Evolutionary conservation across 2,888 invertebrate genomes (phyloP), one percentile per base, ranked within the genome.

Genomic region (Apamea anceps): DNA sequence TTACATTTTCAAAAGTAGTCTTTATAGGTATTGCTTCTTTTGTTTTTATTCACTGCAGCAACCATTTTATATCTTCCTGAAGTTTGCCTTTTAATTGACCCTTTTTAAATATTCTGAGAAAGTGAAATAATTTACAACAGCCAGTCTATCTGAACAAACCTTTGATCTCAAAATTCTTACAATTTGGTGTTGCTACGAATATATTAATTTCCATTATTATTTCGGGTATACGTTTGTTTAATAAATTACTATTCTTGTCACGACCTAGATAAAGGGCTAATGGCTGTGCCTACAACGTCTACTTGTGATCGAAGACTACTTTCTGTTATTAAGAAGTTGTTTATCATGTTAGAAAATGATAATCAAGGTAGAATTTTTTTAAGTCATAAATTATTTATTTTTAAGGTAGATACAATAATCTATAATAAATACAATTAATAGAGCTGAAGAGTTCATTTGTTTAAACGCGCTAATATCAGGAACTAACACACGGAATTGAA

Each of bases 141-240:
- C 15, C 18, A 18, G 73, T 75, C 73, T 37, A 28, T 18, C 72
- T 48, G 60, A 25, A 45, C 37, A 25, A 71, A 48, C 21, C 28
- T 79, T 72, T 66, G 72, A 79, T 80, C 72, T 66, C 1, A 15
- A 13, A 25, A 60, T 80, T 81, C 57, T 60, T 15, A 21, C 48
- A 37, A 73, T 10, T 67, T 42, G n/a, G 25, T 71, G 1, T 37
- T 54, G 13, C 12, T 70, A 32, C 32, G n/a, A 60, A 13, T 60
- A 60, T 42, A 60, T 10, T 13, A 21, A 54, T 54, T 68, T 28
- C 4, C 10, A 18, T 12, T 42, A 42, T 15, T 32, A 28, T 51
- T 68, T 21, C 15, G 48, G 48, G 3, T 13, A 13, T 0, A 48
- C 15, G 12, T 48, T 66, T 21, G 4, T n/a, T 54, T 45, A 42